Evolutionary conservation across 2,888 invertebrate genomes (phyloP).

Genomic region (Chrysopilus asiliformis): DNA sequence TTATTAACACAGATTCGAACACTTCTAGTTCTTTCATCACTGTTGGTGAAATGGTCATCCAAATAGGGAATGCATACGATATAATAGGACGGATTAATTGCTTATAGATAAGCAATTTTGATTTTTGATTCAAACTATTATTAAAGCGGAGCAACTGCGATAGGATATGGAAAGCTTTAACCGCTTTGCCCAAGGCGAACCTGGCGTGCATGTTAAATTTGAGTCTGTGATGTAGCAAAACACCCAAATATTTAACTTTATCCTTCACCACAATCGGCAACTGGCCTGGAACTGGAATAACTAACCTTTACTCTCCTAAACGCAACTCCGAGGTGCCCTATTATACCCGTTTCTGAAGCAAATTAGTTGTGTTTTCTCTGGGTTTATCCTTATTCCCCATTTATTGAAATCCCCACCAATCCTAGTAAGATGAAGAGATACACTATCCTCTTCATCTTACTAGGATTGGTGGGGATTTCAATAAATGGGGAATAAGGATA

Average conservation of each 20-base stretch:
- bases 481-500: neutral
- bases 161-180: neutral
- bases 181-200: neutral
- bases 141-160: neutral
- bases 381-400: conserved; percentile 1
- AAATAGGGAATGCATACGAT: conserved; percentile 4
- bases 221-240: neutral
- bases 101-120: conserved; percentile 7
- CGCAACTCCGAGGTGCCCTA: neutral
- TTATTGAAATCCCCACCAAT: neutral
- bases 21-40: conserved; percentile 2
- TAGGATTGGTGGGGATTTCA: neutral
- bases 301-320: conserved; percentile 1
- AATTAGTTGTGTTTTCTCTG: conserved; percentile 1
- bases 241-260: conserved; percentile 1
- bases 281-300: neutral
- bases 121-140: neutral
- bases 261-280: neutral
- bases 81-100: conserved; percentile 6
- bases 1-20: conserved; percentile 4
- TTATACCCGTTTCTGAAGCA: conserved; percentile 6
- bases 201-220: conserved; percentile 3
- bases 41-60: conserved; percentile 5
- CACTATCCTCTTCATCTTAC: neutral
- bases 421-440: neutral